Conservation (phyloP, 2,888 invertebrate genomes). For the Silvanus unidentatus region DNA sequence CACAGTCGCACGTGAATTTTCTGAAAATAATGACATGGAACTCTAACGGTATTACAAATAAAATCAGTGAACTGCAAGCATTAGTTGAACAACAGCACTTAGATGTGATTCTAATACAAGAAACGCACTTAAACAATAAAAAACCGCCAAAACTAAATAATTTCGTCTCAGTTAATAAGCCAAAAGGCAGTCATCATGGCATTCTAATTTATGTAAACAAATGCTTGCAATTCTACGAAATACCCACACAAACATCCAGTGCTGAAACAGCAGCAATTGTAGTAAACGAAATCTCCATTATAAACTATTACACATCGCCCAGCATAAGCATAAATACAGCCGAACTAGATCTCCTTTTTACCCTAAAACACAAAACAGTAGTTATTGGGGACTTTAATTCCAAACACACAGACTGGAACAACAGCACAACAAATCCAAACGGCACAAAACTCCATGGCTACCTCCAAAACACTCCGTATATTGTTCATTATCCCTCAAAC, state of each 20-base stretch:
- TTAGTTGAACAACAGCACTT: background rate
- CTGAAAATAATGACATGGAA: slow-evolving; percentile 4
- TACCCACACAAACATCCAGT: background rate
- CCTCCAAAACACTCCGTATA: too few species aligned
- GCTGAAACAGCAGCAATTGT: background rate
- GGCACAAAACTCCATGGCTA: too few species aligned
- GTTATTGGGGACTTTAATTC: too few species aligned
- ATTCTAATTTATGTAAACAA: slow-evolving; percentile 1
- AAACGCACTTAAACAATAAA: background rate
- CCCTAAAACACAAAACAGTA: too few species aligned
- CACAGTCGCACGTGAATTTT: too few species aligned
- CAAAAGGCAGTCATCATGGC: background rate
- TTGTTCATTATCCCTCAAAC: too few species aligned
- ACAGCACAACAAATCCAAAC: too few species aligned
- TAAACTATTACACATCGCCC: slow-evolving; percentile 3
- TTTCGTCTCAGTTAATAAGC: slow-evolving; percentile 3
- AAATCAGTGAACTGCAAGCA: slow-evolving; percentile 7
- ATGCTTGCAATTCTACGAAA: background rate
- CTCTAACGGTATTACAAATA: slow-evolving; percentile 1
- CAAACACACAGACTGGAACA: too few species aligned
- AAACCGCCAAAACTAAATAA: slow-evolving; percentile 5
- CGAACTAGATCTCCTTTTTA: background rate
- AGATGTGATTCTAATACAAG: slow-evolving; percentile 4
- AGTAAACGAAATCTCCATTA: background rate
- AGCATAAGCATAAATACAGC: background rate